These are phyloP conservation scores for Pipistrellus kuhlii DNA, from an alignment of 2,797 vertebrate species.

Conservation along the genomic window DNA sequence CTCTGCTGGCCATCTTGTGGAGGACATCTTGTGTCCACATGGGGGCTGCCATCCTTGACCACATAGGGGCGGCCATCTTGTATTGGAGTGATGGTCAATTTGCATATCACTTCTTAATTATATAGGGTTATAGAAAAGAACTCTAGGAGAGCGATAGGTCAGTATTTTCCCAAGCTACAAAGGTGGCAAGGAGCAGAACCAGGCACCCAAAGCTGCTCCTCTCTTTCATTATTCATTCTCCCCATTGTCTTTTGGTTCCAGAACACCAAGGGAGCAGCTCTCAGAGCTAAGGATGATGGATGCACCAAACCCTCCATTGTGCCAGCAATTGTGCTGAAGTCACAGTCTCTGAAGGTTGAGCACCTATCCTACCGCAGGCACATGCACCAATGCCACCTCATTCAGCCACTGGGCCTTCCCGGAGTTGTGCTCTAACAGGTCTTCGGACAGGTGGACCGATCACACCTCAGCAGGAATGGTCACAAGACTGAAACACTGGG, in stretches of 20 bases:
- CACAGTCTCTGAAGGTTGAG: not conserved
- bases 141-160: accelerated
- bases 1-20: no score
- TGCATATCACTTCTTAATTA: no score
- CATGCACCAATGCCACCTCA: accelerated
- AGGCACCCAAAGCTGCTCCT: not conserved
- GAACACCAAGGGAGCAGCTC: not conserved
- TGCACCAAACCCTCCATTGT: not conserved
- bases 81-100: no score
- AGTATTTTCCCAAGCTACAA: not conserved
- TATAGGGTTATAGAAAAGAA: not conserved
- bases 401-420: accelerated
- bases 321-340: not conserved
- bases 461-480: not conserved
- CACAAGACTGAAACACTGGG: not conserved
- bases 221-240: not conserved
- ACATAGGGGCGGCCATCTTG: no score
- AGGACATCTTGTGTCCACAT: no score
- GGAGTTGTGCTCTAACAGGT: not conserved
- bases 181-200: not conserved
- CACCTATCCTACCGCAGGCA: accelerated
- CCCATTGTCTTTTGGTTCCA: not conserved
- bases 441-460: not conserved
- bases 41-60: no score
- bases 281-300: not conserved